Conservation (phyloP, 2,113 vertebrate species). For the Formicarius rufipectus region DNA sequence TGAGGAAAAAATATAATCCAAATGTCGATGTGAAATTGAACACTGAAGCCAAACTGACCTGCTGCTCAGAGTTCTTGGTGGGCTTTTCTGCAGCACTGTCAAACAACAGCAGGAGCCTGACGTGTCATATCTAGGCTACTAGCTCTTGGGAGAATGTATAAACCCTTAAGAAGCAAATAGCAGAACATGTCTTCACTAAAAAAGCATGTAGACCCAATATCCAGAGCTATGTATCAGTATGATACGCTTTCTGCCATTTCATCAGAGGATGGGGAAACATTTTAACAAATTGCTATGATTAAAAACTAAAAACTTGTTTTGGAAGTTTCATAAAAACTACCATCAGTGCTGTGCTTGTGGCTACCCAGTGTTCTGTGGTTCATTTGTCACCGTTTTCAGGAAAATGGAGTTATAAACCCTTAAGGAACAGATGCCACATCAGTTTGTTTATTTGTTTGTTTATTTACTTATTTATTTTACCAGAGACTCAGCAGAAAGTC, state of each 20-base stretch:
- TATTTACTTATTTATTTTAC: background rate
- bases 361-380: background rate
- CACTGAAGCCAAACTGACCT: background rate
- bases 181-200: background rate
- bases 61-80: background rate
- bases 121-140: background rate
- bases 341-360: background rate
- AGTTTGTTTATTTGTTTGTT: background rate
- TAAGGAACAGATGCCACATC: background rate
- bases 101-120: background rate
- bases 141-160: background rate
- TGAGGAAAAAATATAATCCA: accelerated
- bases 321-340: background rate
- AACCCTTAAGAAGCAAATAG: background rate
- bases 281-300: background rate
- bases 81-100: background rate
- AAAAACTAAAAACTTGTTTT: background rate
- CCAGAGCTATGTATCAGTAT: background rate
- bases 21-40: background rate
- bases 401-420: background rate
- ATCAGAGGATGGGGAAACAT: background rate
- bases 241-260: background rate
- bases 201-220: background rate
- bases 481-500: background rate
- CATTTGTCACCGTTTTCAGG: background rate